Conservation (phyloP, 2,888 invertebrate genomes). For the Pemphredon lugubris region DNA sequence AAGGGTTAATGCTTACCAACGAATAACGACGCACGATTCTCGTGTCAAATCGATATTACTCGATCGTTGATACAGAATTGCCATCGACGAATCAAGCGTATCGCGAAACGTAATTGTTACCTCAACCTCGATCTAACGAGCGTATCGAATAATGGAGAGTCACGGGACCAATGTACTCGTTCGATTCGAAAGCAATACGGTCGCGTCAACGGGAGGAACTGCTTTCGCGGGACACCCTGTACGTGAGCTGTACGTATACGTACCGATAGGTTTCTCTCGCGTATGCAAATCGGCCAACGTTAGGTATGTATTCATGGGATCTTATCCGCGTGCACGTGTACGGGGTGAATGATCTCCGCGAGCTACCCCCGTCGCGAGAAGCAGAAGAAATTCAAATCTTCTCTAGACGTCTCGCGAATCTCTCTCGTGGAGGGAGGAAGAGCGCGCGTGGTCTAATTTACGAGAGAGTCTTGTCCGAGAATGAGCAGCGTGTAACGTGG, state of each 20-base stretch:
- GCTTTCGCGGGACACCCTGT: constrained; percentile 42
- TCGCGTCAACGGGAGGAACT: too few species aligned
- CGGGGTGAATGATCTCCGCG: constrained; percentile 71
- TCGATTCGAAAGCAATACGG: too few species aligned
- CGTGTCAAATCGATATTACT: too few species aligned
- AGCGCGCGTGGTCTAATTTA: constrained; percentile 44
- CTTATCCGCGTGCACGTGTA: constrained; percentile 75
- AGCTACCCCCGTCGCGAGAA: constrained; percentile 58
- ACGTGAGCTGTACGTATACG: constrained; percentile 33
- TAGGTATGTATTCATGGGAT: constrained; percentile 71
- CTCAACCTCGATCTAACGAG: too few species aligned
- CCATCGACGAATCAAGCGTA: too few species aligned
- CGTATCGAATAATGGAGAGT: too few species aligned
- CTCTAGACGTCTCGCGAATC: constrained; percentile 43
- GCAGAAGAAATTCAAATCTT: constrained; percentile 65
- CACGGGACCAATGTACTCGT: too few species aligned
- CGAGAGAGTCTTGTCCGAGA: constrained; percentile 24
- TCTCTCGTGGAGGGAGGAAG: constrained; percentile 6
- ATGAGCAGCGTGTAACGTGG: constrained; percentile 11
- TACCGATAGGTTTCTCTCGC: constrained; percentile 68
- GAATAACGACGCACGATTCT: too few species aligned
- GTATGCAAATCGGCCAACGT: constrained; percentile 71
- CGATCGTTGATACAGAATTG: too few species aligned
- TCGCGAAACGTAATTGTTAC: too few species aligned
- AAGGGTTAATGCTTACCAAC: too few species aligned